phyloP scores from a whole-genome alignment of 35 echinoderm and acorn worm species.

The Heliocidaris erythrogramma region DNA sequence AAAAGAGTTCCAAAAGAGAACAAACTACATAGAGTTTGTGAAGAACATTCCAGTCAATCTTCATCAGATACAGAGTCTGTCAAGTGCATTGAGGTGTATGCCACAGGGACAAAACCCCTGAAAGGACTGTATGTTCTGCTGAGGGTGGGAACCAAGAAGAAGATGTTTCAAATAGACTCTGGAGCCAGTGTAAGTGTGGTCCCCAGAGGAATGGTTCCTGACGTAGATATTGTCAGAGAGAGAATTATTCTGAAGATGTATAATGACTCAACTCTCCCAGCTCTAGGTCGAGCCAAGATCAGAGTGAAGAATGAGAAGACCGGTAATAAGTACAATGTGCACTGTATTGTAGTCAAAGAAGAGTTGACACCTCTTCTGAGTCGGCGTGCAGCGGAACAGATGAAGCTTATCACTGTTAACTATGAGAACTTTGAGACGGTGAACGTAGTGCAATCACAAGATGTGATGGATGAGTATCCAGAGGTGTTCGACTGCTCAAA shows the following conservation, averaged over 20 bases:
- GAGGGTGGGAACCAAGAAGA: too few relatives aligned
- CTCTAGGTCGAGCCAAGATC: background rate
- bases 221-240: background rate
- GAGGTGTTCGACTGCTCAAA: background rate
- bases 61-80: too few relatives aligned
- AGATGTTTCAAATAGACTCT: conserved; percentile 41
- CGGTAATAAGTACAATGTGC: conserved; percentile 48
- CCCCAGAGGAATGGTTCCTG: background rate
- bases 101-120: too few relatives aligned
- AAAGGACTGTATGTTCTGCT: too few relatives aligned
- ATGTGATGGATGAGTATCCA: conserved; percentile 6
- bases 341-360: conserved; percentile 26
- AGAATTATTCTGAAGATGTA: conserved; percentile 32
- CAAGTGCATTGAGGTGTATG: too few relatives aligned
- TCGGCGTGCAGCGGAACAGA: background rate
- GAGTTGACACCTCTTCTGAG: conserved; percentile 35
- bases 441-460: background rate
- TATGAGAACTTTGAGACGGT: conserved; percentile 25
- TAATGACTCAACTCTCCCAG: background rate
- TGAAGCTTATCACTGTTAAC: conserved; percentile 53
- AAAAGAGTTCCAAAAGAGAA: too few relatives aligned
- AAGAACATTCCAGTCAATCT: too few relatives aligned
- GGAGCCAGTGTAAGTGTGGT: conserved; percentile 35
- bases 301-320: background rate
- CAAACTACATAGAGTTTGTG: too few relatives aligned